Evolutionary conservation across 2,888 invertebrate species (phyloP).

Genomic region (Stratiomys singularior): DNA sequence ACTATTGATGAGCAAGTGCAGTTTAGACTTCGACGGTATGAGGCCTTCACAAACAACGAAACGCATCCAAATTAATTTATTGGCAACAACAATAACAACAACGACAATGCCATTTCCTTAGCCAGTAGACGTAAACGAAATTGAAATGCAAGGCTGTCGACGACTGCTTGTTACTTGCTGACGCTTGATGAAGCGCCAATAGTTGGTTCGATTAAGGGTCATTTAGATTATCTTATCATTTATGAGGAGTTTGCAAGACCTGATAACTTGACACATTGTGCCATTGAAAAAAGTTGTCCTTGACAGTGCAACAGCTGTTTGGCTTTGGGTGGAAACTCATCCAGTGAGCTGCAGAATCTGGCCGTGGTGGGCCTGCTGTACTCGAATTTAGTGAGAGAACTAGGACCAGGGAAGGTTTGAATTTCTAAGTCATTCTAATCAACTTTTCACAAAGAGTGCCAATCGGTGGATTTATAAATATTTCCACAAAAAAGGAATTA

Average conservation of each 20-base stretch:
- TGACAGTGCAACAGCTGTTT: too few relatives aligned
- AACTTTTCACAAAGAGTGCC: too few relatives aligned
- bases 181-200: neutral
- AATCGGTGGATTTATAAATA: too few relatives aligned
- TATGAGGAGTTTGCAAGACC: neutral
- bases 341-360: too few relatives aligned
- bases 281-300: too few relatives aligned
- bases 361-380: too few relatives aligned
- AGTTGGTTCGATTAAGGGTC: neutral
- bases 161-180: neutral
- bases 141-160: conserved; percentile 19
- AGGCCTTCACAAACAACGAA: neutral
- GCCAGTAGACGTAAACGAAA: neutral
- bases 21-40: neutral
- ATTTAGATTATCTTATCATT: neutral
- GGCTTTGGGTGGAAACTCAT: too few relatives aligned
- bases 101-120: conserved; percentile 29
- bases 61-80: conserved; percentile 42
- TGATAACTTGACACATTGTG: neutral
- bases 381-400: too few relatives aligned
- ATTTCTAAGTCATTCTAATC: too few relatives aligned
- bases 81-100: conserved; percentile 5
- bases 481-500: too few relatives aligned
- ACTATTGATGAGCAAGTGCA: neutral
- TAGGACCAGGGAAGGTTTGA: too few relatives aligned